Base-by-base conservation (phyloP, 2,888 invertebrate genomes). In the Rhogogaster chlorosoma region DNA sequence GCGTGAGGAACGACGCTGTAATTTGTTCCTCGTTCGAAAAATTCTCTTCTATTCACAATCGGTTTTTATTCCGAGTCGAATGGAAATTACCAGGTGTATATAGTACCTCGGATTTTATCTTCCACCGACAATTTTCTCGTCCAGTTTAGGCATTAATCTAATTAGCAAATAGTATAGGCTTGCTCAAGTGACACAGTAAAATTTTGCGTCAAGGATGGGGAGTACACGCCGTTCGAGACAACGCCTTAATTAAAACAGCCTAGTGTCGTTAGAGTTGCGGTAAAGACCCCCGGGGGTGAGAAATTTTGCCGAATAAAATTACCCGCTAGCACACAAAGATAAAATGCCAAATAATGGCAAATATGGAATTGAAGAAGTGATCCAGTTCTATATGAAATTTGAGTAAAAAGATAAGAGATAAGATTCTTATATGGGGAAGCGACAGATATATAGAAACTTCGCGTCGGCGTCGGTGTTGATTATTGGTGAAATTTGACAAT, bases 1-100 rank as follows among this genome's bases (percentile, higher is more conserved):
- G n/a, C 36, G 42, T 67, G 85, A 85, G 53, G 70, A 85, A 83
- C 70, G 71, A 84, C 87, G 45, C 9, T 36, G n/a, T 80, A 80
- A 80, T 80, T 80, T 61, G 80, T 26, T 57, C n/a, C 77, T 77
- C 26, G 53, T 49, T 77, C 1, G 6, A 53, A 53, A 53, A 75
- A 22, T 22, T 26, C 22, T 10, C 12, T 61, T 45, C n/a, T 15
- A 75, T 12, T 26, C 15, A 12, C 18, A 2, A 18, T n/a, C n/a
- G n/a, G n/a, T 18, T 57, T 18, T 57, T 18, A 57, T 57, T 22
- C 22, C 6, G 22, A 22, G 2, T 22, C 7, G n/a, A 57, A 45
- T 1, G 57, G 57, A 22, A 29, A 12, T 9, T 4, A 2, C 6
- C 0, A n/a, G n/a, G n/a, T n/a, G n/a, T n/a, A 64, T 29, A 64